phyloP scores from a whole-genome alignment of 2,888 invertebrate species.

The Ornithoptera alexandrae region DNA sequence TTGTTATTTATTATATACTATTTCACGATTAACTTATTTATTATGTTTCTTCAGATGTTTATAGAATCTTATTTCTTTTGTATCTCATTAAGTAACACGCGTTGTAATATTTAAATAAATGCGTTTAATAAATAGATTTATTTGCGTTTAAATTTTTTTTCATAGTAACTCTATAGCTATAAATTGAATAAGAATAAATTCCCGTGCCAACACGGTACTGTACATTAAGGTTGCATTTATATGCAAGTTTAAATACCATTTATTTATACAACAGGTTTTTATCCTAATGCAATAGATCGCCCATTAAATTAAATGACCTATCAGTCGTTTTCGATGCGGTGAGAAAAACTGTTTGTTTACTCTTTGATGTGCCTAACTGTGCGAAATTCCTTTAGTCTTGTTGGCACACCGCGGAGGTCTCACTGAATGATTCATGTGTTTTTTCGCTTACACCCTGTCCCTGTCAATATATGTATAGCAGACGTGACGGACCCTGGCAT shows the following conservation, averaged over 20 bases:
- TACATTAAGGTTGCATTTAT: background rate
- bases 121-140: no score
- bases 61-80: no score
- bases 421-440: conserved; percentile 77
- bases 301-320: conserved; percentile 76
- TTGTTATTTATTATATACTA: no score
- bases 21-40: no score
- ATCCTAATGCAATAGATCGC: conserved; percentile 42
- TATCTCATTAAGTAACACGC: no score
- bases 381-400: conserved; percentile 71
- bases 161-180: no score
- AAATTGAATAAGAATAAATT: background rate
- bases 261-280: conserved; percentile 5
- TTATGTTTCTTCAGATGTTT: no score
- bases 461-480: conserved; percentile 74
- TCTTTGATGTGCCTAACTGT: conserved; percentile 65
- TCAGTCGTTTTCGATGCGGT: conserved; percentile 61
- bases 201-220: background rate
- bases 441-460: conserved; percentile 73
- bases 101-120: no score
- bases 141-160: no score
- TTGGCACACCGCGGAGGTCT: conserved; percentile 65
- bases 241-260: conserved; percentile 22
- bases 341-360: conserved; percentile 61
- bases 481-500: conserved; percentile 54